Conservation (phyloP, 2,113 vertebrate species). For the Xenus cinereus region DNA sequence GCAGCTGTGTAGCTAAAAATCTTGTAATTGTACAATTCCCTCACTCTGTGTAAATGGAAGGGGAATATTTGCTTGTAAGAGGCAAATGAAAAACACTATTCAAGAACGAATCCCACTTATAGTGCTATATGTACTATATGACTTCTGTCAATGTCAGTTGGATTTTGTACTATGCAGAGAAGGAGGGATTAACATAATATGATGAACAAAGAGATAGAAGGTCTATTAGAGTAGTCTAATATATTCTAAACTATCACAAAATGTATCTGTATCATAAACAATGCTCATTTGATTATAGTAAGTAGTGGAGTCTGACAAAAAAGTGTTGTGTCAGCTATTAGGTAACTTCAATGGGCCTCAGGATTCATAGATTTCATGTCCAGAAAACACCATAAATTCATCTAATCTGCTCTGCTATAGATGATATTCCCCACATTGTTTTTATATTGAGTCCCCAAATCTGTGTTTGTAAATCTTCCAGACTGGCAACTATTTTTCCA, state of each 20-base stretch:
- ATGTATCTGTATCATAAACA: not conserved
- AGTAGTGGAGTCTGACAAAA: not conserved
- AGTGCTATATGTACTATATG: not conserved
- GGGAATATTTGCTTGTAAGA: not conserved
- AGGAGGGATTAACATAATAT: not conserved
- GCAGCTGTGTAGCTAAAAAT: not conserved
- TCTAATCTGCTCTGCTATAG: not conserved
- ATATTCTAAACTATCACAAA: not conserved
- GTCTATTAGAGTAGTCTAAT: not conserved
- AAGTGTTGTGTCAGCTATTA: not conserved
- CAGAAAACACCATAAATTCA: not conserved
- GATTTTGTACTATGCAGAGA: not conserved
- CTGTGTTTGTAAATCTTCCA: not conserved
- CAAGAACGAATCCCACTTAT: not conserved
- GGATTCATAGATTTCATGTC: not conserved
- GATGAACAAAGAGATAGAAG: not conserved
- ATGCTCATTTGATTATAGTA: not conserved
- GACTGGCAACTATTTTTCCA: not conserved
- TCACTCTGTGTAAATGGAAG: not conserved
- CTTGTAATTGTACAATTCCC: not conserved
- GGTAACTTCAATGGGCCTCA: not conserved
- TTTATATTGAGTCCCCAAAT: not conserved
- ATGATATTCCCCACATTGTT: accelerated
- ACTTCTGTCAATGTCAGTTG: not conserved
- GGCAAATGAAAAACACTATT: not conserved